Evolutionary conservation across 2,797 vertebrate species (phyloP).

Genomic region (Hippoglossus hippoglossus): DNA sequence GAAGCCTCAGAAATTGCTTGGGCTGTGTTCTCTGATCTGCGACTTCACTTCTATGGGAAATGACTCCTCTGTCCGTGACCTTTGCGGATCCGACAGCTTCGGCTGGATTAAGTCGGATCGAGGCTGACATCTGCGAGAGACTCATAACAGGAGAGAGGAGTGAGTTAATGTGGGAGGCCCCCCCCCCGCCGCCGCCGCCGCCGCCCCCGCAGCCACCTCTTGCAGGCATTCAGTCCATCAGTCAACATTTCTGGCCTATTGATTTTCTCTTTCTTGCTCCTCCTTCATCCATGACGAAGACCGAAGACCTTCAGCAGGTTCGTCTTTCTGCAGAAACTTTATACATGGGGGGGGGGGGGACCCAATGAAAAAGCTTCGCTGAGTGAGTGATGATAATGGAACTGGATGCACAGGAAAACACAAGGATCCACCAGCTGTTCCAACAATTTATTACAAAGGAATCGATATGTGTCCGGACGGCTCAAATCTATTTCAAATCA

Average conservation of each 20-base stretch:
- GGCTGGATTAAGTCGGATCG: constrained; percentile 14
- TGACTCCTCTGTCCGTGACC: constrained; percentile 29
- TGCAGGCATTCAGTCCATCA: constrained; percentile 15
- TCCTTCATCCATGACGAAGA: constrained; percentile 9
- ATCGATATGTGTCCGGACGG: constrained; percentile 9
- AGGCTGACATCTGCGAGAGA: constrained; percentile 10
- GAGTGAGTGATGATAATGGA: constrained; percentile 20
- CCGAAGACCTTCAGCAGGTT: constrained; percentile 1
- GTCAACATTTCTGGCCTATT: constrained; percentile 33
- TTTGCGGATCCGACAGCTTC: constrained; percentile 37
- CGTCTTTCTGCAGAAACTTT: not conserved
- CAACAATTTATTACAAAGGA: not conserved
- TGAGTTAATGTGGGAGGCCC: not conserved
- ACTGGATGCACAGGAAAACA: constrained; percentile 3
- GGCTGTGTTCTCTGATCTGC: not conserved
- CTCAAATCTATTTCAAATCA: not conserved
- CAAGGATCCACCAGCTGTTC: constrained; percentile 5
- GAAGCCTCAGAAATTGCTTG: constrained; percentile 18
- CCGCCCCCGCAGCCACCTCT: no score
- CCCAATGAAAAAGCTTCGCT: not conserved
- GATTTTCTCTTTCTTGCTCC: constrained; percentile 28
- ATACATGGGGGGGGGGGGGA: not conserved
- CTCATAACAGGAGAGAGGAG: constrained; percentile 8
- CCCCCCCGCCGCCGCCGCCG: no score
- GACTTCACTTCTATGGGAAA: not conserved